phyloP scores from a whole-genome alignment of 2,888 invertebrate genomes.

The Lordiphosa andalusiaca region DNA sequence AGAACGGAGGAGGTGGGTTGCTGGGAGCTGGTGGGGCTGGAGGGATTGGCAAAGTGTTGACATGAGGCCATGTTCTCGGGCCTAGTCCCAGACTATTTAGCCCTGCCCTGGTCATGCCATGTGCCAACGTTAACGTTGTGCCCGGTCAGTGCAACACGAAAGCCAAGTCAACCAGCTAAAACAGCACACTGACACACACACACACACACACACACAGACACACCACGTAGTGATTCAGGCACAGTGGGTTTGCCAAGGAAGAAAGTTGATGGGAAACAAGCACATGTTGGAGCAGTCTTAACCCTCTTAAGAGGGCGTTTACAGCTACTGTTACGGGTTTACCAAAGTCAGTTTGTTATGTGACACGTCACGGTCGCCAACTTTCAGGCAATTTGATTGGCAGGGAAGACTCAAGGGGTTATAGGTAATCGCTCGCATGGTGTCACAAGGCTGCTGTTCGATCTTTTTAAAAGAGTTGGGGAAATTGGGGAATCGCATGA shows the following conservation, averaged over 20 bases:
- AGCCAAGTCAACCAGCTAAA: constrained; percentile 44
- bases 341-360: no score
- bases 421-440: no score
- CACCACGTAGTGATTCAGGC: not conserved
- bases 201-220: constrained; percentile 1
- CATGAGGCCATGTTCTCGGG: constrained; percentile 58
- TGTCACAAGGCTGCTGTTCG: no score
- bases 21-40: not conserved
- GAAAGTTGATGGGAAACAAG: no score
- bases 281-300: no score
- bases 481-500: no score
- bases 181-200: constrained; percentile 9
- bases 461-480: no score
- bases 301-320: no score
- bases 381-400: no score
- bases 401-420: no score
- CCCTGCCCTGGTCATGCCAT: constrained; percentile 16
- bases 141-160: constrained; percentile 41
- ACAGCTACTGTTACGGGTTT: no score
- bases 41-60: constrained; percentile 55
- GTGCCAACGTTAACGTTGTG: constrained; percentile 35
- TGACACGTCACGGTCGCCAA: no score
- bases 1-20: not conserved
- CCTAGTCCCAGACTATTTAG: constrained; percentile 26
- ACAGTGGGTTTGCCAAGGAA: not conserved